Percentiles rank a stretch among this genome's conserved stretches.
These are phyloP conservation scores for Natator depressus DNA, from an alignment of 2,113 vertebrate species.

Conservation along the genomic window DNA sequence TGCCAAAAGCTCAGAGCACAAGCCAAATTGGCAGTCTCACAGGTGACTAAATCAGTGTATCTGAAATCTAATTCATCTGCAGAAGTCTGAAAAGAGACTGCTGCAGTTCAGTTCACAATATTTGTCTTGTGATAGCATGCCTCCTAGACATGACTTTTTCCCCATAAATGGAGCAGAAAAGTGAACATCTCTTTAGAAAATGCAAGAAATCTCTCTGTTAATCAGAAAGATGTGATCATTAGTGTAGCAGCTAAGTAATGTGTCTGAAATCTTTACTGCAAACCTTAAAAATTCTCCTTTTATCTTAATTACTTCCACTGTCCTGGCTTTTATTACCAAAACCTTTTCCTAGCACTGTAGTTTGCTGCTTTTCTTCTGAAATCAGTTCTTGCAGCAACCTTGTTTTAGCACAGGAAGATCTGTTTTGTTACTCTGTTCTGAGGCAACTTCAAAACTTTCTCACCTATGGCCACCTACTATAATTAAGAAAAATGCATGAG, in stretches of 20 bases:
- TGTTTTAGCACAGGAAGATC: not conserved
- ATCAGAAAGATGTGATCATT: not conserved
- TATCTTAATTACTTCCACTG: not conserved
- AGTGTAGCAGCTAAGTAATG: not conserved
- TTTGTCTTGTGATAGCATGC: not conserved
- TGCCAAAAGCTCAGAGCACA: accelerated
- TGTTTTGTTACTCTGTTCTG: not conserved
- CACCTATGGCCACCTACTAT: not conserved
- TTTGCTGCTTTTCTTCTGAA: not conserved
- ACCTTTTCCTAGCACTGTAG: not conserved
- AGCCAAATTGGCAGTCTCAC: accelerated
- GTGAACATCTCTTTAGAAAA: not conserved
- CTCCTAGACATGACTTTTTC: not conserved
- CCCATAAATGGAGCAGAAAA: not conserved
- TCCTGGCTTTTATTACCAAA: not conserved
- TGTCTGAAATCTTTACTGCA: not conserved
- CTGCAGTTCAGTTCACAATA: not conserved
- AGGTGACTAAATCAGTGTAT: not conserved
- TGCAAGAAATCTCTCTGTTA: not conserved
- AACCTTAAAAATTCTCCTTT: not conserved
- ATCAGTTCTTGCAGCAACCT: not conserved
- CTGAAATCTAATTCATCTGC: not conserved
- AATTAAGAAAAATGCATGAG: not conserved
- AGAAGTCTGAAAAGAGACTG: not conserved
- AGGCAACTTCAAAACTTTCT: not conserved